phyloP scores from a whole-genome alignment of 2,797 vertebrate genomes.

The Pseudomugil tenellus region DNA sequence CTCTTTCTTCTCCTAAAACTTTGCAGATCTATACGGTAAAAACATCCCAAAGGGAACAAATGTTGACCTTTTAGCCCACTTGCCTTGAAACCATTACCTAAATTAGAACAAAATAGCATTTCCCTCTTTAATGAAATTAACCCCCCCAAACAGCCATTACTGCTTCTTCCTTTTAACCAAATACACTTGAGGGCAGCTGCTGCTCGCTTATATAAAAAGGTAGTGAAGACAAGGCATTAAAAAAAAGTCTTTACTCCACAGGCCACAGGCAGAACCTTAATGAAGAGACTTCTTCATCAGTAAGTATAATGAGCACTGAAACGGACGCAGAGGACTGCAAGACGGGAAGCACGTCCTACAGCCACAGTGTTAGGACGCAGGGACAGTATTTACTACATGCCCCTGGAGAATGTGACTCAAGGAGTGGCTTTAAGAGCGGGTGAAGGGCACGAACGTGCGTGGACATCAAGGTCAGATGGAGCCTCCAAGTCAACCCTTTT shows the following conservation, averaged over 20 bases:
- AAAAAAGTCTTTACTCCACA: conserved; percentile 61
- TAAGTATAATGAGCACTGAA: conserved; percentile 77
- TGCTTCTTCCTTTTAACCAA: conserved; percentile 57
- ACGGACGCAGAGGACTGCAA: conserved; percentile 53
- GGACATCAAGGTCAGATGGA: conserved; percentile 68
- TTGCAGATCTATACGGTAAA: conserved; percentile 34
- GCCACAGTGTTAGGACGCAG: conserved; percentile 43
- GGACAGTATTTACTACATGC: conserved; percentile 67
- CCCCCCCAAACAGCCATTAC: conserved; percentile 58
- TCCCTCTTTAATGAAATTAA: conserved; percentile 51
- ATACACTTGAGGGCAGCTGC: conserved; percentile 66
- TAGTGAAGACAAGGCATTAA: conserved; percentile 58
- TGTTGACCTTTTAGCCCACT: conserved; percentile 54
- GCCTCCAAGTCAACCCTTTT: conserved; percentile 72
- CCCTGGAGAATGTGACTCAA: conserved; percentile 72
- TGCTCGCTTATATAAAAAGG: conserved; percentile 68
- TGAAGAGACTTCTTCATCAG: conserved; percentile 70
- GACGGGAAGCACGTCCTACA: conserved; percentile 58
- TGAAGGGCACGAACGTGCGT: conserved; percentile 38
- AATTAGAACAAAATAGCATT: conserved; percentile 50
- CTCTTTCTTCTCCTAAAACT: conserved; percentile 32
- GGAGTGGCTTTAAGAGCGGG: conserved; percentile 62
- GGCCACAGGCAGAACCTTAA: conserved; percentile 73
- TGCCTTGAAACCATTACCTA: conserved; percentile 59
- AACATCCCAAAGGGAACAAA: conserved; percentile 47